Evolutionary conservation across 2,113 vertebrate genomes (phyloP).

Genomic region (Sarotherodon lohbergeri): DNA sequence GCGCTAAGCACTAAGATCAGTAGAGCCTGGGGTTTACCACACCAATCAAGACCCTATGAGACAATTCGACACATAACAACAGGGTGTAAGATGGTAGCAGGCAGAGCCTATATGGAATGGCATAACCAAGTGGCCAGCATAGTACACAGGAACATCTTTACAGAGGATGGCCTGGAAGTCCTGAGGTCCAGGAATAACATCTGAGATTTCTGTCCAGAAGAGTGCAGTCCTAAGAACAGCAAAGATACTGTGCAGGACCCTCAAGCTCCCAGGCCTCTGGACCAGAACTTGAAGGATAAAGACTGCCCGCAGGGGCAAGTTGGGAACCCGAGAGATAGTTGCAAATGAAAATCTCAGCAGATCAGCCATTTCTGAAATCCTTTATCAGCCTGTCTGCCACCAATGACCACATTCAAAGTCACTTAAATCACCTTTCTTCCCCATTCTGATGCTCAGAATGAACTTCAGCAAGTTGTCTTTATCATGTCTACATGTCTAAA

Average conservation of each 20-base stretch:
- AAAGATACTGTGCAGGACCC: background rate
- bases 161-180: background rate
- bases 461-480: too few species aligned
- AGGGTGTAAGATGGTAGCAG: background rate
- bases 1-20: background rate
- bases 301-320: fast-evolving
- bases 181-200: background rate
- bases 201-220: background rate
- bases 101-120: background rate
- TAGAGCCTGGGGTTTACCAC: background rate
- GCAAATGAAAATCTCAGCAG: background rate
- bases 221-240: background rate
- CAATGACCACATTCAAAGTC: background rate
- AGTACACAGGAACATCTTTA: background rate
- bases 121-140: background rate
- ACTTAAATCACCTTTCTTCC: background rate
- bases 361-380: background rate
- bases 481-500: too few species aligned
- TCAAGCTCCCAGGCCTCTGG: background rate
- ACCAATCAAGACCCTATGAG: background rate
- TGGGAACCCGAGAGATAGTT: background rate
- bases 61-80: fast-evolving
- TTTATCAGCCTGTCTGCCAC: background rate
- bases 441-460: background rate
- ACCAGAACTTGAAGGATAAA: background rate